Evolutionary conservation across 1,140 invertebrate species (phyloP).

Genomic region (Meloidogyne chitwoodi): DNA sequence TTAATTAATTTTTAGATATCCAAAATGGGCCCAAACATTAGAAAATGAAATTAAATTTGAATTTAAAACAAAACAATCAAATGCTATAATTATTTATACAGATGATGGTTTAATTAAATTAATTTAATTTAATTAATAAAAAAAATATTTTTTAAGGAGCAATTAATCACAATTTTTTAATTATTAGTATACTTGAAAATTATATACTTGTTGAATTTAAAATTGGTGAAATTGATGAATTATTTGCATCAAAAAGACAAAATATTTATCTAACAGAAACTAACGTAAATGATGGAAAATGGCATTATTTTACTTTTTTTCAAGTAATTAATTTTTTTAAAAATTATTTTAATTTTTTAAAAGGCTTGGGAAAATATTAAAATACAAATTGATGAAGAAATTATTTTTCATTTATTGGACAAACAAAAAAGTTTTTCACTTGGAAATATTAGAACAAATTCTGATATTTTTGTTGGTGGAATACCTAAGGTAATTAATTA

Average conservation of each 20-base stretch:
- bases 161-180: slow-evolving; percentile 82
- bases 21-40: slow-evolving; percentile 59
- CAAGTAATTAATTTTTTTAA: slow-evolving; percentile 28
- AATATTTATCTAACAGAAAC: slow-evolving; percentile 44
- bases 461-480: slow-evolving; percentile 83
- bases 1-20: slow-evolving; percentile 37
- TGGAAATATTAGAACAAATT: slow-evolving; percentile 76
- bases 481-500: slow-evolving; percentile 78
- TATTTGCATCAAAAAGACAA: slow-evolving; percentile 66
- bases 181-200: slow-evolving; percentile 85
- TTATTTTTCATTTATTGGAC: slow-evolving; percentile 64
- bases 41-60: slow-evolving; percentile 76
- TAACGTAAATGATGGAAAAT: slow-evolving; percentile 33
- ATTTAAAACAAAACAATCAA: slow-evolving; percentile 81
- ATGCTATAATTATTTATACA: slow-evolving; percentile 81
- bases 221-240: slow-evolving; percentile 73
- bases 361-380: slow-evolving; percentile 59
- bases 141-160: slow-evolving; percentile 66
- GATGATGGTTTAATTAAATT: slow-evolving; percentile 68
- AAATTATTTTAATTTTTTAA: not conserved
- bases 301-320: slow-evolving; percentile 49
- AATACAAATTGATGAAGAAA: slow-evolving; percentile 50
- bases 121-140: not conserved
- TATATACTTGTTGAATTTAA: slow-evolving; percentile 80
- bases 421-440: slow-evolving; percentile 76